A percentile compares a stretch with the other conserved stretches of the same genome.
Evolutionary conservation across 2,888 invertebrate genomes (phyloP).

Genomic region (Maniola hyperantus): DNA sequence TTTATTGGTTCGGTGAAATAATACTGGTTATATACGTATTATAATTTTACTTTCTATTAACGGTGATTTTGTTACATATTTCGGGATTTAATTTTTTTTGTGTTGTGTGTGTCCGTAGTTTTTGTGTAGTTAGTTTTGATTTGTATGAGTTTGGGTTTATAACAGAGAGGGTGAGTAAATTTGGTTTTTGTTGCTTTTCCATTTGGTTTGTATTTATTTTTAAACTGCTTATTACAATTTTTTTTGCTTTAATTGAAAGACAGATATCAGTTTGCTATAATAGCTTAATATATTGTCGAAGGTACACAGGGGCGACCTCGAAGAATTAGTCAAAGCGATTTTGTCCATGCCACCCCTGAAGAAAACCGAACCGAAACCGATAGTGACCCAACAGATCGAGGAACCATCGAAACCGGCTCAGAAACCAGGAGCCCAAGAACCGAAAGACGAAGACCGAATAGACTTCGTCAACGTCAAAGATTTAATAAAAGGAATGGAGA

Average conservation of each 20-base stretch:
- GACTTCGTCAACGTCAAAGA: constrained; percentile 84
- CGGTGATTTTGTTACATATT: constrained; percentile 38
- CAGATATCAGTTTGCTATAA: not conserved
- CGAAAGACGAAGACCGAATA: constrained; percentile 74
- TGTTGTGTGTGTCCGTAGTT: constrained; percentile 37
- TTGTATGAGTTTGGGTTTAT: constrained; percentile 11
- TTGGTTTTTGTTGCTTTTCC: constrained; percentile 37
- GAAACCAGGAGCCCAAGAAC: constrained; percentile 48
- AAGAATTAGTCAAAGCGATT: constrained; percentile 72
- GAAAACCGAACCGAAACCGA: constrained; percentile 61
- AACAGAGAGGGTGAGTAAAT: constrained; percentile 40
- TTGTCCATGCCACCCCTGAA: constrained; percentile 73
- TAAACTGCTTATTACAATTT: constrained; percentile 24
- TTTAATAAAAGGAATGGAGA: constrained; percentile 85
- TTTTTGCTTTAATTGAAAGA: constrained; percentile 14
- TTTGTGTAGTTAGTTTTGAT: constrained; percentile 37
- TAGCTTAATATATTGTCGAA: constrained; percentile 49
- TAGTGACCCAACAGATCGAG: constrained; percentile 54
- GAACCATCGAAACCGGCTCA: constrained; percentile 52
- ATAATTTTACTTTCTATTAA: not conserved
- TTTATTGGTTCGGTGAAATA: not conserved
- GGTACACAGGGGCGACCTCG: constrained; percentile 83
- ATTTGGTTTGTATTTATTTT: constrained; percentile 26
- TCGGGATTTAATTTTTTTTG: constrained; percentile 30
- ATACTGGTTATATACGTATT: not conserved